These are phyloP conservation scores for Staurois parvus DNA, from an alignment of 2,797 vertebrate species.

Conservation along the genomic window DNA sequence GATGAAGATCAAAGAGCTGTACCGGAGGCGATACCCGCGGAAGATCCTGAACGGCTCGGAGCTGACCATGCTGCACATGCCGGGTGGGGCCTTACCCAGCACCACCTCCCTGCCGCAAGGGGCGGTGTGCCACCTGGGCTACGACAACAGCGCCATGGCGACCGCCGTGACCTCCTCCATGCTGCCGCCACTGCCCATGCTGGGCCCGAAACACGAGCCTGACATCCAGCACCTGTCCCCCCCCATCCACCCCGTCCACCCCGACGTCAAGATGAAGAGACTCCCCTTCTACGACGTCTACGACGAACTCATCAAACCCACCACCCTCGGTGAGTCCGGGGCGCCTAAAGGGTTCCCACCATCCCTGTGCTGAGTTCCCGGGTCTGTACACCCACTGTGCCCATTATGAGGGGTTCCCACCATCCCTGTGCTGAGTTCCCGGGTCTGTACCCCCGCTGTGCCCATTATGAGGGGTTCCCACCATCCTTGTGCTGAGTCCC, in stretches of 20 bases:
- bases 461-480: too few relatives aligned
- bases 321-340: conserved; percentile 71
- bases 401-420: too few relatives aligned
- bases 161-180: conserved; percentile 62
- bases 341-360: too few relatives aligned
- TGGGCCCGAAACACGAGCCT: conserved; percentile 72
- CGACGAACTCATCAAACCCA: conserved; percentile 76
- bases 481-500: too few relatives aligned
- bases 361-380: too few relatives aligned
- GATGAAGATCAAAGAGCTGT: conserved; percentile 79
- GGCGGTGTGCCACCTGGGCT: conserved; percentile 65
- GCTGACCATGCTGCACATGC: conserved; percentile 71
- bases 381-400: too few relatives aligned
- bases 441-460: too few relatives aligned
- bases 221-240: conserved; percentile 69
- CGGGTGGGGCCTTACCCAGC: conserved; percentile 64
- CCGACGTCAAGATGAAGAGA: conserved; percentile 76
- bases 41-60: conserved; percentile 72
- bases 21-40: conserved; percentile 74
- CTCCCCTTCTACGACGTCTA: conserved; percentile 78
- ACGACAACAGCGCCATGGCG: conserved; percentile 63
- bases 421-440: too few relatives aligned
- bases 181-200: conserved; percentile 66
- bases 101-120: conserved; percentile 13
- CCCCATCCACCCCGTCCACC: conserved; percentile 75